Base-by-base conservation (phyloP, 2,113 vertebrate genomes). In the Cyanoramphus novaezelandiae region DNA sequence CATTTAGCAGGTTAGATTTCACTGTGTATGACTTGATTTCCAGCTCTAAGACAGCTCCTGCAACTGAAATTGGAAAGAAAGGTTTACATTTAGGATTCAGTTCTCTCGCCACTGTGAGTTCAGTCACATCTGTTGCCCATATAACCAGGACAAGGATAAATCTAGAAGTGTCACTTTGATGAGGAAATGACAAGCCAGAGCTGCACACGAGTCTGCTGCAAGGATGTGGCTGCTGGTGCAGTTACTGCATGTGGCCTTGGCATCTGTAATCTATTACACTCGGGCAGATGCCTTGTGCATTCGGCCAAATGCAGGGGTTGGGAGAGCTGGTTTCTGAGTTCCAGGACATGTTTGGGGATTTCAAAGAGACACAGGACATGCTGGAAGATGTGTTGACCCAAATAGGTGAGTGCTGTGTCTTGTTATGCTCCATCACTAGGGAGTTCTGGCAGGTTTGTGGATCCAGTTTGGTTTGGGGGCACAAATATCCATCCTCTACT, bases 201-300 rank as follows among this genome's bases (percentile, higher is more conserved):
- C 82, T 87, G 57, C 62, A 24, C 1, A 1, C 64, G 78, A 78
- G 21, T 60, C 74, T 94, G 84, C 68, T 87, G 62, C 53, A 20
- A 85, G 71, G 28, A 5, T 70, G 83, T 63, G 80, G 31, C 80
- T 89, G 64, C 64, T 93, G 71, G 27, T 81, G 43, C 53, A 77
- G 46, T 91, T 94, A 71, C 78, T 67, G 39, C 77, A 12, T 11
- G 81, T 92, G 84, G 74, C 90, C 75, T 79, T 88, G 92, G 85
- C 69, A 79, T 82, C 74, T 94, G 93, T 68, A 33, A 94, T 43
- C 47, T 41, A 7, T 80, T 82, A 39, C 1, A 6, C 41, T 57
- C 57, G n/a, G 85, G 75, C 90, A 92, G 85, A 82, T 10, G 35
- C 90, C 62, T 89, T 64, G 49, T 92, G 46, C 7, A 68, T 93